Percentiles rank a stretch among this genome's conserved stretches.
Evolutionary conservation across 2,888 invertebrate genomes (phyloP).

Genomic region (Tenthredo notha): DNA sequence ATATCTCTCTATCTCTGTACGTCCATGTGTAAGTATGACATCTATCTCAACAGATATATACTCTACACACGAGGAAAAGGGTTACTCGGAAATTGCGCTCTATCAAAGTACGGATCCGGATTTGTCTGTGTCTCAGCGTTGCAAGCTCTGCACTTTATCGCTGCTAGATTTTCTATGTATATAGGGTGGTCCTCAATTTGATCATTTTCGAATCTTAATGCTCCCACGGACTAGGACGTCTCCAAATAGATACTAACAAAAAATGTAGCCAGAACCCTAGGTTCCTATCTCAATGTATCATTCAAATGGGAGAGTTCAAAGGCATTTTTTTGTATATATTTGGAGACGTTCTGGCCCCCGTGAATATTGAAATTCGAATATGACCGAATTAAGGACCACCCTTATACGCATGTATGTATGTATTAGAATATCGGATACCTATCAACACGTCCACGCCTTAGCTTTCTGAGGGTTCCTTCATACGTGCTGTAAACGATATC

Average conservation of each 20-base stretch:
- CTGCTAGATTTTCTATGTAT: background rate
- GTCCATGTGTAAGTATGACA: background rate
- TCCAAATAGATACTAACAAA: too few relatives aligned
- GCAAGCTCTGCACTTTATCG: conserved; percentile 11
- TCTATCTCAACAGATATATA: background rate
- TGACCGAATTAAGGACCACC: too few relatives aligned
- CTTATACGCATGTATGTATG: background rate
- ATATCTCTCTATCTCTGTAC: background rate
- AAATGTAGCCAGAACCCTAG: too few relatives aligned
- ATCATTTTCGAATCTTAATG: too few relatives aligned
- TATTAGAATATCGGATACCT: background rate
- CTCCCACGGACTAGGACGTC: too few relatives aligned
- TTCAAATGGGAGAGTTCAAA: too few relatives aligned
- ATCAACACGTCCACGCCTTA: background rate
- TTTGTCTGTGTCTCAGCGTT: background rate
- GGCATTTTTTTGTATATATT: too few relatives aligned
- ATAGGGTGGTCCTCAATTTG: background rate
- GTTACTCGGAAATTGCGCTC: conserved; percentile 1
- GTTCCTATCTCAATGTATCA: too few relatives aligned
- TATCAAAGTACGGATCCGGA: conserved; percentile 2
- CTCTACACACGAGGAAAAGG: background rate
- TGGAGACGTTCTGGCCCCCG: too few relatives aligned
- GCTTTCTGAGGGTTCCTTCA: background rate
- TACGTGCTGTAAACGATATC: background rate
- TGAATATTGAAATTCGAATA: too few relatives aligned